Percentiles rank a stretch among this genome's conserved stretches.
Conservation (phyloP, 1,140 invertebrate genomes). For the Saccostrea cuccullata region DNA sequence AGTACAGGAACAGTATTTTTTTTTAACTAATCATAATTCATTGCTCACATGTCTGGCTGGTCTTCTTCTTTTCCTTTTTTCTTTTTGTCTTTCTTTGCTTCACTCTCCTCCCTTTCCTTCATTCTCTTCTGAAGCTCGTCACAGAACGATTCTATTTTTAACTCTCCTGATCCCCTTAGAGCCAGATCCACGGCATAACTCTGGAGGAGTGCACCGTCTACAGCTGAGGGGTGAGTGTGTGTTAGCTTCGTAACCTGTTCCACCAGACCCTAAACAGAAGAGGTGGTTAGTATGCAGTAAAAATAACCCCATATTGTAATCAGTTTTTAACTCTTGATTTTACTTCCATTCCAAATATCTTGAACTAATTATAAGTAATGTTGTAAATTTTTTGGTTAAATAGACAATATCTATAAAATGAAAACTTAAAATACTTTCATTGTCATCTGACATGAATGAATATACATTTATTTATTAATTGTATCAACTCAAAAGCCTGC, state of each 20-base stretch:
- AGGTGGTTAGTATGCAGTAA: too few species aligned
- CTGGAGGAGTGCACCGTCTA: slow-evolving; percentile 83
- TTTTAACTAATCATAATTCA: not conserved
- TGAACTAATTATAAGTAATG: too few species aligned
- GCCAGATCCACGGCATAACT: slow-evolving; percentile 76
- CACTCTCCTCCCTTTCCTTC: slow-evolving; percentile 81
- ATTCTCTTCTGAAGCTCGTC: slow-evolving; percentile 83
- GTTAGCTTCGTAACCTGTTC: slow-evolving; percentile 61
- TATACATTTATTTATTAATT: too few species aligned
- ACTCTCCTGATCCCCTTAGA: slow-evolving; percentile 63
- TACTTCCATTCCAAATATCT: too few species aligned
- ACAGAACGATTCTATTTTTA: slow-evolving; percentile 79
- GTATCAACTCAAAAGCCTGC: too few species aligned
- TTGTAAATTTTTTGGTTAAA: too few species aligned
- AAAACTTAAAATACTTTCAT: too few species aligned
- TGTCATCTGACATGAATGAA: too few species aligned
- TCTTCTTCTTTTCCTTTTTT: slow-evolving; percentile 43
- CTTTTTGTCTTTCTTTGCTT: not conserved
- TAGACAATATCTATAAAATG: too few species aligned
- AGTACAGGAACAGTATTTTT: too few species aligned
- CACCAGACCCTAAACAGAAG: slow-evolving; percentile 61
- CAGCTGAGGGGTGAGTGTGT: slow-evolving; percentile 29
- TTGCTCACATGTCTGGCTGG: not conserved
- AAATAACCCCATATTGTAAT: too few species aligned
- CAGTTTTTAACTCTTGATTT: too few species aligned